Evolutionary conservation across 2,888 invertebrate genomes (phyloP), one percentile per base, ranked within the genome.

Genomic region (Dryocosmus kuriphilus): DNA sequence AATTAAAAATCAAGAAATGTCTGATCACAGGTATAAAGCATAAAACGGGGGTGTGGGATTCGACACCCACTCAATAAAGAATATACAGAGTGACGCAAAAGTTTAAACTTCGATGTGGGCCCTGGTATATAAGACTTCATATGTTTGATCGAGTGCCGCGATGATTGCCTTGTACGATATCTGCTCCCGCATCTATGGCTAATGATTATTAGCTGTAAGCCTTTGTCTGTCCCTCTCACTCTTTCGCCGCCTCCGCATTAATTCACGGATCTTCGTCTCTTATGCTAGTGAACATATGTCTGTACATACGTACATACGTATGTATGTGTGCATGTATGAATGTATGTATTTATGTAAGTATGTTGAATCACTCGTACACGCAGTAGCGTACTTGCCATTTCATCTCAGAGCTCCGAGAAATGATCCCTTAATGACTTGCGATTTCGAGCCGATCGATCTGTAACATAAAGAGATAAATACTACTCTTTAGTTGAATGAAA

Each of bases 171-270:
- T 85, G 83, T 83, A 84, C 84, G 87, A 88, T 89, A 89, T 86
- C 88, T 86, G 87, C 88, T 86, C 84, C 85, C 85, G 86, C 87
- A 87, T 89, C 87, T 84, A 77, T 81, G 80, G 80, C 88, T 88
- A 89, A 89, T 88, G 88, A 89, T 88, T 88, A 89, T 88, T 88
- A 88, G 86, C 85, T 80, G 82, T 77, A 82, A 86, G 85, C 80
- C 81, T 85, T 80, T 30, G 16, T 7, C 30, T 61, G 61, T 22
- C 19, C 32, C 62, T 32, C 62, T 62, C n/a, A 32, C 2, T 32
- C 32, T 32, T 14, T 24, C 32, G 8, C 61, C 27, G 8, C 32
- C 61, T 8, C 27, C 61, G 61, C 16, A 32, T 61, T 61, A 61
- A 61, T 61, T 32, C 32, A 16, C n/a, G 19, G 32, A 61, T 61